Percentiles rank a stretch among this genome's conserved stretches.
Evolutionary conservation across 1,140 invertebrate species (phyloP).

Genomic region (Heliconius melpomene): DNA sequence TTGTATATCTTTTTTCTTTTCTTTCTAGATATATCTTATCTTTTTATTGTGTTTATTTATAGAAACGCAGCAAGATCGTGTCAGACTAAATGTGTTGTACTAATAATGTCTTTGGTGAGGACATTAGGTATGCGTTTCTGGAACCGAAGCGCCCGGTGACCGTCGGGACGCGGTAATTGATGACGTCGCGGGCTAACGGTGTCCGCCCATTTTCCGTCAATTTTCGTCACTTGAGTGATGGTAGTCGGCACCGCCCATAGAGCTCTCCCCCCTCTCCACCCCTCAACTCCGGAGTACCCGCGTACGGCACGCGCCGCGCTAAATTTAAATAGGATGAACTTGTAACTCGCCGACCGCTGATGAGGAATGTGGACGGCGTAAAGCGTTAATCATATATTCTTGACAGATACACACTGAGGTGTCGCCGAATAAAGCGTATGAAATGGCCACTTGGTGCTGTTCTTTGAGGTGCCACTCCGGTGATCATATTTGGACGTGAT

Average conservation of each 20-base stretch:
- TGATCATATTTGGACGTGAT: slow-evolving; percentile 27
- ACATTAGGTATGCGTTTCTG: slow-evolving; percentile 69
- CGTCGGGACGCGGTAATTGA: slow-evolving; percentile 77
- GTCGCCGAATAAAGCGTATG: slow-evolving; percentile 49
- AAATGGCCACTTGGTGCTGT: slow-evolving; percentile 40
- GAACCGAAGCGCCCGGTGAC: slow-evolving; percentile 64
- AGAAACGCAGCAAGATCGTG: slow-evolving; percentile 14
- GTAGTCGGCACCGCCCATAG: slow-evolving; percentile 68
- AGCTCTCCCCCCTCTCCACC: slow-evolving; percentile 25
- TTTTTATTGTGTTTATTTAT: slow-evolving; percentile 45
- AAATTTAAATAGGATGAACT: slow-evolving; percentile 80
- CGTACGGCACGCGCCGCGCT: slow-evolving; percentile 75
- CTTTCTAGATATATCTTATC: background rate
- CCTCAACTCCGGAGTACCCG: slow-evolving; percentile 45
- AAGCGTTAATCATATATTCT: slow-evolving; percentile 77
- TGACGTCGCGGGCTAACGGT: slow-evolving; percentile 76
- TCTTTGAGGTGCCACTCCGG: slow-evolving; percentile 20
- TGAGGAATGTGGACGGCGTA: slow-evolving; percentile 67
- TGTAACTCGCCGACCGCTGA: slow-evolving; percentile 68
- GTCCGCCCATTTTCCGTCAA: slow-evolving; percentile 81
- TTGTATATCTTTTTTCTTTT: background rate
- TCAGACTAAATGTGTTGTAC: slow-evolving; percentile 35
- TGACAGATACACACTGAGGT: slow-evolving; percentile 71
- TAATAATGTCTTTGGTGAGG: slow-evolving; percentile 56
- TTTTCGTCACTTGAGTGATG: slow-evolving; percentile 81